A percentile compares a stretch with the other conserved stretches of the same genome.
phyloP scores from a whole-genome alignment of 2,113 vertebrate species.

The Lagopus leucura region DNA sequence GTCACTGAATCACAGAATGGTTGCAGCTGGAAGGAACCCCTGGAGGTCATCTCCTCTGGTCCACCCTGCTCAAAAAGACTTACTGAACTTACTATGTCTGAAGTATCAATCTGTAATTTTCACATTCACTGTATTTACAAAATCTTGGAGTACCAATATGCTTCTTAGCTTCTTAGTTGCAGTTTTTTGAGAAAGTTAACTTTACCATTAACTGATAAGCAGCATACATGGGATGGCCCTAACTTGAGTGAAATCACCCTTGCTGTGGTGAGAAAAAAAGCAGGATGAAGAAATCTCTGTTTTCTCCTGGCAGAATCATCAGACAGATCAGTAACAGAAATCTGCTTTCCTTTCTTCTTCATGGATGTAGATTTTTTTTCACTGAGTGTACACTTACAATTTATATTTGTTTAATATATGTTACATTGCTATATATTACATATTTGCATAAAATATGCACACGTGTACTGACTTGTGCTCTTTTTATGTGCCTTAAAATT shows the following conservation, averaged over 20 bases:
- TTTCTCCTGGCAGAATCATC: background rate
- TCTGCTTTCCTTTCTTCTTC: background rate
- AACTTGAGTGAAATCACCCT: background rate
- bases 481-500: background rate
- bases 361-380: background rate
- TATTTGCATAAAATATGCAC: background rate
- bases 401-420: background rate
- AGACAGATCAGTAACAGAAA: background rate
- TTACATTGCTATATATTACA: background rate
- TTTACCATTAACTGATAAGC: background rate
- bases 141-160: background rate
- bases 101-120: background rate
- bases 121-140: background rate
- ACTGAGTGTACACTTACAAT: background rate
- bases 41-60: background rate
- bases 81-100: background rate
- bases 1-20: background rate
- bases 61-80: background rate
- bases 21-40: background rate
- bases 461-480: background rate
- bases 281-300: background rate
- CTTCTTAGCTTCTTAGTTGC: background rate
- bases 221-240: background rate
- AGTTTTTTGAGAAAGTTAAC: background rate
- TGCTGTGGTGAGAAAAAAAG: background rate